phyloP scores from a whole-genome alignment of 1,140 invertebrate species.

The Apis cerana region DNA sequence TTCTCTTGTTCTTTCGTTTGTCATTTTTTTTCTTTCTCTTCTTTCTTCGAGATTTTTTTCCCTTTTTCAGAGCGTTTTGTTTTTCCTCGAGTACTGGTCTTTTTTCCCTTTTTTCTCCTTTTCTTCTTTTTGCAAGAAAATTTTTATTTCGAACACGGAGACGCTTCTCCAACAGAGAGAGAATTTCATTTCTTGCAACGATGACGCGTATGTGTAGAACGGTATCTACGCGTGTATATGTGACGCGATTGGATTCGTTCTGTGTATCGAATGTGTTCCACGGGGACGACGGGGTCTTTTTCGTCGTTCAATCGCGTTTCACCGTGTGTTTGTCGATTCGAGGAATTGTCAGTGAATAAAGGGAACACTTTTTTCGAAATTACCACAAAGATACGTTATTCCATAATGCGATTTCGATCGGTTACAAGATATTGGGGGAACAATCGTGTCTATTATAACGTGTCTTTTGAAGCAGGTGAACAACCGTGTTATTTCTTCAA shows the following conservation, averaged over 20 bases:
- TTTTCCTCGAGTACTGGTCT: too few species aligned
- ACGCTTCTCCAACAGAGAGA: background rate
- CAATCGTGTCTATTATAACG: background rate
- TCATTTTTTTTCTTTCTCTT: background rate
- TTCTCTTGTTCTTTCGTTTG: background rate
- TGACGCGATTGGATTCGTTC: conserved; percentile 6
- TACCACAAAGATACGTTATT: too few species aligned
- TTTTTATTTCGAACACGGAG: background rate
- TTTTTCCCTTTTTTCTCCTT: background rate
- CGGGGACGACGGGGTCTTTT: background rate
- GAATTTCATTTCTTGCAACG: background rate
- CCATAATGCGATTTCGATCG: background rate
- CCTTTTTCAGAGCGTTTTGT: background rate
- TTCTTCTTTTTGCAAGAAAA: background rate
- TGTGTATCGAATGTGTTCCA: background rate
- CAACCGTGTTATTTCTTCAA: background rate
- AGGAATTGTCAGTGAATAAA: background rate
- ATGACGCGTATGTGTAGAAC: background rate
- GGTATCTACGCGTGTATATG: background rate
- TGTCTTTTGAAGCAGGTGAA: background rate
- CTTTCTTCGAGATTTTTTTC: too few species aligned
- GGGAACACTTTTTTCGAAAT: background rate
- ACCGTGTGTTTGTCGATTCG: background rate
- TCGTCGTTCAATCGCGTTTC: background rate
- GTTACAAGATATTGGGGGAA: background rate